Base-by-base conservation (phyloP, 2,888 invertebrate species). In the Priocnemis perturbator region DNA sequence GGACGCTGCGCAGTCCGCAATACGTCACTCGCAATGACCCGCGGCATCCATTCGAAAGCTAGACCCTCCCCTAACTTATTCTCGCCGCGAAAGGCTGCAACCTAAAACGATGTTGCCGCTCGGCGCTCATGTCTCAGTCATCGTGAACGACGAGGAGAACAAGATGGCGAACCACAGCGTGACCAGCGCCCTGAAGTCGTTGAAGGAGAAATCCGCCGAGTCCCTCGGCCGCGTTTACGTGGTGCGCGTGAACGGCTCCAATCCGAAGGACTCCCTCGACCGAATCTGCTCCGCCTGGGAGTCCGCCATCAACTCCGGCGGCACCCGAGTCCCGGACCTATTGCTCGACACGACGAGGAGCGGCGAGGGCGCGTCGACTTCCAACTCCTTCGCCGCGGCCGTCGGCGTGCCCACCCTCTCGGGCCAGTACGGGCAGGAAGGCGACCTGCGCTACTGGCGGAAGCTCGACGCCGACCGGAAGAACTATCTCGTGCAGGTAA, bases 361-460 rank as follows among this genome's bases (percentile, higher is more conserved):
- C 3, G 96, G 96, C 2, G 91, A 94, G 44, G 93, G 94, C 17
- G 95, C 96, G 0, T 97, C 97, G 90, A 94, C 95, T 0, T 94
- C 96, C 2, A 96, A 96, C 88, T 94, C 95, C 0, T 94, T 97
- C 86, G 94, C 95, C 2, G 92, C 94, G 19, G 94, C 95, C 0
- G 87, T 97, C 65, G 95, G 93, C 0, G 85, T 97, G 76, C 97
- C 97, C 0, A 97, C 97, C 0, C 91, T 97, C 56, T 95, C 95
- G 68, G 94, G 95, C 0, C 96, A 96, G 7, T 97, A 95, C 84
- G 97, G 97, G 0, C 95, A 96, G 87, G 92, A 93, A 52, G 96
- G 95, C 0, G 97, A 97, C 89, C 89, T 97, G 57, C 88, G 95
- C 60, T 95, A 95, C 85, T 97, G 97, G 97, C 91, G 95, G 37